These are phyloP conservation scores for Tachysurus fulvidraco DNA, from an alignment of 2,113 vertebrate species.

Conservation along the genomic window DNA sequence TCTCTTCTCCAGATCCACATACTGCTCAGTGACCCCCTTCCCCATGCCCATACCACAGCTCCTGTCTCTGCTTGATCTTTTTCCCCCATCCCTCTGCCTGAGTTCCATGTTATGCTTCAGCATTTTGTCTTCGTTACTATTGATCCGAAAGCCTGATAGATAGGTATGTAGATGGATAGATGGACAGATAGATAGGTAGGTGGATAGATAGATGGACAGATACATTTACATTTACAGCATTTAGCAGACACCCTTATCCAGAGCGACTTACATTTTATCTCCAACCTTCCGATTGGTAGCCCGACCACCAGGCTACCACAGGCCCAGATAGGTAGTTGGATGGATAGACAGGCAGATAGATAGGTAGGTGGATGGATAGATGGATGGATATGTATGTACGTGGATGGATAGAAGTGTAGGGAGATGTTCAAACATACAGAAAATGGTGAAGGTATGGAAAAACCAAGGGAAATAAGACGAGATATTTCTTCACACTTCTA, in stretches of 20 bases:
- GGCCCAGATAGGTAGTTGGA: not conserved
- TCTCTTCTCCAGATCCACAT: not conserved
- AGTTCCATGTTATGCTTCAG: not conserved
- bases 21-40: not conserved
- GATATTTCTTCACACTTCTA: constrained; percentile 33
- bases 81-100: not conserved
- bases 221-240: no score
- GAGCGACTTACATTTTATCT: no score
- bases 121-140: not conserved
- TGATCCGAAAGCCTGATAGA: not conserved
- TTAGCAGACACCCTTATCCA: no score
- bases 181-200: not conserved
- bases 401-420: not conserved
- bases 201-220: not conserved
- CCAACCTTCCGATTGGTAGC: no score
- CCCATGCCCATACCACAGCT: not conserved
- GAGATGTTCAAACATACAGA: no score
- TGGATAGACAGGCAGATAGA: not conserved
- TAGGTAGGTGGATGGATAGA: not conserved
- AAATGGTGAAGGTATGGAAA: not conserved
- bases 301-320: no score
- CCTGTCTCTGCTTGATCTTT: not conserved
- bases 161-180: not conserved
- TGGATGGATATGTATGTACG: not conserved
- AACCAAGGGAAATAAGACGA: constrained; percentile 10